Conservation (phyloP, 2,888 invertebrate genomes). For the Sinelater perroti region DNA sequence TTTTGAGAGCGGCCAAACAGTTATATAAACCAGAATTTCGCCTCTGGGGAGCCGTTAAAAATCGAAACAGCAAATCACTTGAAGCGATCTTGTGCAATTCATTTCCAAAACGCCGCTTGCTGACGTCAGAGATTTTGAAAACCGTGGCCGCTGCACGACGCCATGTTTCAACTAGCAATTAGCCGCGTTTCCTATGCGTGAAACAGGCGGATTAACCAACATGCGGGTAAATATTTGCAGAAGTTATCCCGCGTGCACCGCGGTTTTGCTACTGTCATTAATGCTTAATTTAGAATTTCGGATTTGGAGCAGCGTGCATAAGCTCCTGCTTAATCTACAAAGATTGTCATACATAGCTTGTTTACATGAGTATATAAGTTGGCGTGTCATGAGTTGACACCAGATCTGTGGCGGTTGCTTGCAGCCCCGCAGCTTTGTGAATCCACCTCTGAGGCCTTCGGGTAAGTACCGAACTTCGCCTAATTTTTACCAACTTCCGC, state of each 20-base stretch:
- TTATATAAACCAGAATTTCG: slow-evolving; percentile 14
- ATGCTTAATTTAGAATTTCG: slow-evolving; percentile 25
- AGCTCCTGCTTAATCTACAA: slow-evolving; percentile 27
- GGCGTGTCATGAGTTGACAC: slow-evolving; percentile 21
- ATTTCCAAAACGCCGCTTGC: not conserved
- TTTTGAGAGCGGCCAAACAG: slow-evolving; percentile 7
- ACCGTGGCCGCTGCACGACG: not conserved
- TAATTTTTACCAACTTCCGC: not conserved
- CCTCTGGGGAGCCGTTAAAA: not conserved
- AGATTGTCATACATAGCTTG: slow-evolving; percentile 19
- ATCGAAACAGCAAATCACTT: not conserved
- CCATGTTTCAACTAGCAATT: slow-evolving; percentile 7
- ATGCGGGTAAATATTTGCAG: slow-evolving; percentile 21
- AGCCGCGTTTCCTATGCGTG: slow-evolving; percentile 4
- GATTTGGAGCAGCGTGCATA: slow-evolving; percentile 20
- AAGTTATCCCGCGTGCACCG: slow-evolving; percentile 19
- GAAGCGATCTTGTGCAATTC: not conserved
- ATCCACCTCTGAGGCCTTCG: slow-evolving; percentile 33
- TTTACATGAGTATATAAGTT: slow-evolving; percentile 27
- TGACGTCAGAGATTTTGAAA: slow-evolving; percentile 2
- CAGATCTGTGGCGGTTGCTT: slow-evolving; percentile 45
- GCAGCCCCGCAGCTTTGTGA: slow-evolving; percentile 42
- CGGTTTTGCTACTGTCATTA: slow-evolving; percentile 22
- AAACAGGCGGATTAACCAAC: slow-evolving; percentile 10
- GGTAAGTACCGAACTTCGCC: slow-evolving; percentile 24